phyloP scores from a whole-genome alignment of 2,797 vertebrate species.

The Sylvia borin region DNA sequence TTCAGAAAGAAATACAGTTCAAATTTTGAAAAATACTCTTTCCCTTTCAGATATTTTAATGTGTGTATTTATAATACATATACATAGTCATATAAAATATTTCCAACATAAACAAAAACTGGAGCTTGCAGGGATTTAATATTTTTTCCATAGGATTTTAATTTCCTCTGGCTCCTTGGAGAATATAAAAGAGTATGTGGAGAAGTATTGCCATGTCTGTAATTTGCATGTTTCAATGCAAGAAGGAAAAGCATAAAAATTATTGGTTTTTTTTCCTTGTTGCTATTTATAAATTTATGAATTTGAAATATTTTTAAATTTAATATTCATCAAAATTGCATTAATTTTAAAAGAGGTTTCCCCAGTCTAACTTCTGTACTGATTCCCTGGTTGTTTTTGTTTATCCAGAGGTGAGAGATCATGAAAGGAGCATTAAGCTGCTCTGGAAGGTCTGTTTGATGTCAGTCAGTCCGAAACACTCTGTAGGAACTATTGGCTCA shows the following conservation, averaged over 20 bases:
- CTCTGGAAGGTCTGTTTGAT: background rate
- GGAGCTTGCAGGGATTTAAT: background rate
- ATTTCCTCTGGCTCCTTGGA: background rate
- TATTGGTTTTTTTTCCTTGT: accelerated
- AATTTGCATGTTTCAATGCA: background rate
- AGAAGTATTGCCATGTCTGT: background rate
- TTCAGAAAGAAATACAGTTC: background rate
- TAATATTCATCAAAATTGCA: background rate
- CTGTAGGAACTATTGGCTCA: background rate
- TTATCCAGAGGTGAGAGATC: background rate
- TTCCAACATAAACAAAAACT: background rate
- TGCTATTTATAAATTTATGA: background rate
- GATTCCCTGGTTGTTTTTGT: background rate
- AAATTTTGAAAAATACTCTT: background rate
- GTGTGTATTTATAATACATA: background rate
- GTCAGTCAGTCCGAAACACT: background rate
- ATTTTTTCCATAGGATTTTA: background rate
- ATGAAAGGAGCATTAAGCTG: background rate
- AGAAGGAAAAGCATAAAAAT: background rate
- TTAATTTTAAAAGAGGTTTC: background rate
- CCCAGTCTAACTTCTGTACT: background rate
- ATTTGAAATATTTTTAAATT: background rate
- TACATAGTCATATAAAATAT: background rate
- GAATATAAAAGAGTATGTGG: background rate
- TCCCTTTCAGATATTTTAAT: background rate